Percentiles rank a stretch among this genome's conserved stretches.
These are phyloP conservation scores for Diogma glabrata DNA, from an alignment of 2,888 invertebrate genomes.

Conservation along the genomic window DNA sequence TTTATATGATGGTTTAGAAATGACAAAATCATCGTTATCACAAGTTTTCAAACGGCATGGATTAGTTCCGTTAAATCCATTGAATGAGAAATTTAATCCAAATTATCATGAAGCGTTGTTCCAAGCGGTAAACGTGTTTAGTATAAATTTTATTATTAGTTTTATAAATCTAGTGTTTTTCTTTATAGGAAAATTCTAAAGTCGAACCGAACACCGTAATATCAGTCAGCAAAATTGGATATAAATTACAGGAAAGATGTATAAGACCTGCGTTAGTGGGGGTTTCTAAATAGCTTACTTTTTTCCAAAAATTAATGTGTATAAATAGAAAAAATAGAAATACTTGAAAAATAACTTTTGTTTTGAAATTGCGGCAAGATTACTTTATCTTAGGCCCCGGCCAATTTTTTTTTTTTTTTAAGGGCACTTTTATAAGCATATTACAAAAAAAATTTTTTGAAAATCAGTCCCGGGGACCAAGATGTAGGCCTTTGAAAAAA, in stretches of 20 bases:
- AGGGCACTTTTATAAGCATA: too few species aligned
- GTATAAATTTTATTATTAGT: constrained; percentile 3
- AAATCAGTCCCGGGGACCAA: too few species aligned
- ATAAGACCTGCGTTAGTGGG: constrained; percentile 95
- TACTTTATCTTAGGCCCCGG: too few species aligned
- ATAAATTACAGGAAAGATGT: constrained; percentile 85
- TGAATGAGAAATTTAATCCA: constrained; percentile 92
- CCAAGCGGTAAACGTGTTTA: constrained; percentile 53
- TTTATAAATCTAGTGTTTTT: constrained; percentile 12
- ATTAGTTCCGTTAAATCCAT: constrained; percentile 71
- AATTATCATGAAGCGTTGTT: constrained; percentile 94
- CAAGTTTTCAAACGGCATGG: constrained; percentile 89
- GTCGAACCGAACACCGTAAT: constrained; percentile 79
- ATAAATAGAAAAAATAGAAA: too few species aligned
- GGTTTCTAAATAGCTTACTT: too few species aligned
- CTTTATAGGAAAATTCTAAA: constrained; percentile 56
- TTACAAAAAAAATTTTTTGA: too few species aligned
- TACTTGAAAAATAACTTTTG: too few species aligned
- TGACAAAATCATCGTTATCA: constrained; percentile 78
- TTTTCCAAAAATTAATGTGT: too few species aligned
- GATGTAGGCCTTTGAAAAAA: too few species aligned
- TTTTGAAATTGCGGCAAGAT: too few species aligned
- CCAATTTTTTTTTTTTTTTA: too few species aligned
- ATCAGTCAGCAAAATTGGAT: constrained; percentile 90
- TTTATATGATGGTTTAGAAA: constrained; percentile 75